Conservation (phyloP, 1,140 invertebrate genomes). For the Archegozetes longisetosus region DNA sequence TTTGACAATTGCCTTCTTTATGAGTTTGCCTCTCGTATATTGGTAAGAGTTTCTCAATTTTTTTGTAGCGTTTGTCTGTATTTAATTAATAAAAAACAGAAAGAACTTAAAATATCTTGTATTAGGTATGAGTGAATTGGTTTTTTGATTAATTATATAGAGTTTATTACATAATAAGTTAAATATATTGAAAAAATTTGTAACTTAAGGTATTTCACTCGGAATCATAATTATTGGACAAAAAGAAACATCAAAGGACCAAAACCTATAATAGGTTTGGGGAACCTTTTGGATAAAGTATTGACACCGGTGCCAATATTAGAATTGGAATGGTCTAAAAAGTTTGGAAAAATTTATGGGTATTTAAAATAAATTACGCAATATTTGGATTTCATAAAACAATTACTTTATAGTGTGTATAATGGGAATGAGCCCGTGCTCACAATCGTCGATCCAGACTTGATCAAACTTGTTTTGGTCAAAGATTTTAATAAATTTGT, state of each 20-base stretch:
- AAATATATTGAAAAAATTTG: too few species aligned
- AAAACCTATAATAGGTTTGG: neutral
- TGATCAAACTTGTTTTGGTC: constrained; percentile 19
- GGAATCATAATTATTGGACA: neutral
- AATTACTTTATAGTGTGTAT: constrained; percentile 13
- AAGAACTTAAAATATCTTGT: too few species aligned
- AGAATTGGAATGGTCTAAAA: constrained; percentile 4
- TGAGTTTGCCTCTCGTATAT: too few species aligned
- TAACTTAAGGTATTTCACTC: neutral
- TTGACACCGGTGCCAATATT: neutral
- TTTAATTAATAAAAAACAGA: too few species aligned
- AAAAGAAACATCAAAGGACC: neutral
- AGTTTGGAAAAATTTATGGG: constrained; percentile 16
- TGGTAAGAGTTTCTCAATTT: too few species aligned
- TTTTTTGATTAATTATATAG: too few species aligned
- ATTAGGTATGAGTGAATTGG: too few species aligned
- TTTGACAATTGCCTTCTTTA: too few species aligned
- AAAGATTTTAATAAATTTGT: constrained; percentile 22
- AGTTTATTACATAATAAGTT: too few species aligned
- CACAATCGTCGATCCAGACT: constrained; percentile 17
- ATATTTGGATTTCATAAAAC: neutral
- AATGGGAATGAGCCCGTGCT: constrained; percentile 18
- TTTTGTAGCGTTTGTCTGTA: too few species aligned
- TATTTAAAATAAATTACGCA: constrained; percentile 1
- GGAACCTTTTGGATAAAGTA: neutral